Conservation (phyloP, 1,140 invertebrate species). For the Ceratina australensis region DNA sequence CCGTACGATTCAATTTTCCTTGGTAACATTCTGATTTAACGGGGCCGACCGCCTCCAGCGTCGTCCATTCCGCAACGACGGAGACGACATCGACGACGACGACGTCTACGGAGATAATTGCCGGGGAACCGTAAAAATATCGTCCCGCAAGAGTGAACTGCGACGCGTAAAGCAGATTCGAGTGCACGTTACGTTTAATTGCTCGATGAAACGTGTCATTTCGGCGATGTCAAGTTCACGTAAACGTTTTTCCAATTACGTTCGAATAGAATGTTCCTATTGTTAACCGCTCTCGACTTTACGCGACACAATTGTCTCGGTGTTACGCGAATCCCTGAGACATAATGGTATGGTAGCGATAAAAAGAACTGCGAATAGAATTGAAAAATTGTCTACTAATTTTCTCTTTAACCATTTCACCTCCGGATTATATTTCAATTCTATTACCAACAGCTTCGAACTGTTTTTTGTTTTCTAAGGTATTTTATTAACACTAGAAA, state of each 20-base stretch:
- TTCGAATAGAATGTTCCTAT: neutral
- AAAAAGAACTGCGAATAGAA: neutral
- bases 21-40: constrained; percentile 51
- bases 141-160: neutral
- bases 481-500: too few species aligned
- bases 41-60: constrained; percentile 29
- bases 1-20: constrained; percentile 47
- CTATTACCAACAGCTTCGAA: too few species aligned
- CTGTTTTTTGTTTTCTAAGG: too few species aligned
- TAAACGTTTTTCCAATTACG: constrained; percentile 35
- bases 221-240: neutral
- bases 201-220: constrained; percentile 9
- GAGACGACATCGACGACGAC: neutral
- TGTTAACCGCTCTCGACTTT: neutral
- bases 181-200: neutral
- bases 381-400: too few species aligned
- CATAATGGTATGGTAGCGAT: neutral
- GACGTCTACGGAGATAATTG: constrained; percentile 28
- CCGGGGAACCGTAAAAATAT: constrained; percentile 10
- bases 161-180: neutral
- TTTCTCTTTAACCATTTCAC: too few species aligned
- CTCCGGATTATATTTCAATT: too few species aligned
- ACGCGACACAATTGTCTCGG: neutral
- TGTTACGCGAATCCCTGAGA: neutral
- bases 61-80: neutral